Evolutionary conservation across 2,888 invertebrate species (phyloP), one percentile per base, ranked within the genome.

Genomic region (Prenolepis imparis): DNA sequence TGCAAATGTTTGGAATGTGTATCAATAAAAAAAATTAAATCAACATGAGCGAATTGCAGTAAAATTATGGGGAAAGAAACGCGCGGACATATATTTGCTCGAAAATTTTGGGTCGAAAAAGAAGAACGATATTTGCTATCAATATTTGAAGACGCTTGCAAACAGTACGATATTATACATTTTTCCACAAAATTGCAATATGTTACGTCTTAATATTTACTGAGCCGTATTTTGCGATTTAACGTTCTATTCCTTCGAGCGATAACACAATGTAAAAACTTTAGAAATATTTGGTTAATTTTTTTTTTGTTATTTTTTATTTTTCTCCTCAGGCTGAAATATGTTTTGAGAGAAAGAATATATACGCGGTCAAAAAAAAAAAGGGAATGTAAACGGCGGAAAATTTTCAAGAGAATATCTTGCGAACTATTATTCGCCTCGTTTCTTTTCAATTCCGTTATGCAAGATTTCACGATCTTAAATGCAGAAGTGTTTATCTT

Each of bases 401-500:
- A 68, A 57, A 55, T 41, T 77, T 70, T 41, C 68, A 39, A 68
- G 52, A 52, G 28, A 28, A 28, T 32, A 32, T 15, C 36, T 36
- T 9, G 39, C 24, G 3, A 41, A 67, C 28, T 55, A 28, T 77
- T 57, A 70, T 57, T 68, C 70, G 41, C 41, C 39, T 68, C 70
- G 57, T 77, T 77, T 77, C 39, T 57, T 21, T 57, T 21, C 28
- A 57, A 39, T 55, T 41, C 15, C n/a, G 28, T 18, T 41, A 57
- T 41, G 21, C 41, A 24, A 75, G 39, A 75, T 36, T 55, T 52
- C 39, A 70, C 39, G 55, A 77, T 55, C 39, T 55, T 68, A 68
- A 68, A 77, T 39, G 68, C 75, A 68, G 15, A 24, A 77, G 52
- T 77, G 39, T 67, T 77, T 77, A 41, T 52, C 77, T 81, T 61